These are phyloP conservation scores for Branchellion lobata DNA, from an alignment of 2,888 invertebrate genomes.

Conservation along the genomic window DNA sequence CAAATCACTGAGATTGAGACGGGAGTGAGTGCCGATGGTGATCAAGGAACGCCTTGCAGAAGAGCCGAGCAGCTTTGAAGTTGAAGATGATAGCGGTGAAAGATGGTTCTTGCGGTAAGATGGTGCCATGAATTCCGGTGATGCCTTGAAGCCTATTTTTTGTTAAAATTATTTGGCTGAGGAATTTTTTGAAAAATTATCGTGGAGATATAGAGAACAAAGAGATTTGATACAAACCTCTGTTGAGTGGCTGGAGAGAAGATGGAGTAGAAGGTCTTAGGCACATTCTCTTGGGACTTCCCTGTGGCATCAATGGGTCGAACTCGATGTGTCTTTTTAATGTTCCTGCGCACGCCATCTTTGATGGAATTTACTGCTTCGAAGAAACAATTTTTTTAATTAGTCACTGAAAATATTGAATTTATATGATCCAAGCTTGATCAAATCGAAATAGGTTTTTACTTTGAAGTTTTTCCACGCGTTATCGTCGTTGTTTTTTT, in stretches of 20 bases:
- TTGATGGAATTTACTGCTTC: background rate
- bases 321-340: constrained; percentile 39
- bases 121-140: background rate
- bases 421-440: no score
- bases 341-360: constrained; percentile 41
- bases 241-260: background rate
- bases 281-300: constrained; percentile 32
- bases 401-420: no score
- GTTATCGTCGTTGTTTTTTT: no score
- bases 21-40: background rate
- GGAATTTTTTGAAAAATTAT: background rate
- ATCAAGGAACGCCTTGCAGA: background rate
- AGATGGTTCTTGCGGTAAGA: constrained; percentile 8
- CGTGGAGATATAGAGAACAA: background rate
- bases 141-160: constrained; percentile 18
- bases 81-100: background rate
- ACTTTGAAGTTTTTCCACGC: no score
- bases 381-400: no score
- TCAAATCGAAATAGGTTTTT: no score
- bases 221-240: background rate
- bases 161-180: background rate
- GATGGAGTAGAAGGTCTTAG: constrained; percentile 7
- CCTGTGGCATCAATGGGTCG: constrained; percentile 21
- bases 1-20: background rate
- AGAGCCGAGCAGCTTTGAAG: background rate